These are phyloP conservation scores for Etia nguti DNA, from an alignment of 2,113 vertebrate genomes.

Conservation along the genomic window DNA sequence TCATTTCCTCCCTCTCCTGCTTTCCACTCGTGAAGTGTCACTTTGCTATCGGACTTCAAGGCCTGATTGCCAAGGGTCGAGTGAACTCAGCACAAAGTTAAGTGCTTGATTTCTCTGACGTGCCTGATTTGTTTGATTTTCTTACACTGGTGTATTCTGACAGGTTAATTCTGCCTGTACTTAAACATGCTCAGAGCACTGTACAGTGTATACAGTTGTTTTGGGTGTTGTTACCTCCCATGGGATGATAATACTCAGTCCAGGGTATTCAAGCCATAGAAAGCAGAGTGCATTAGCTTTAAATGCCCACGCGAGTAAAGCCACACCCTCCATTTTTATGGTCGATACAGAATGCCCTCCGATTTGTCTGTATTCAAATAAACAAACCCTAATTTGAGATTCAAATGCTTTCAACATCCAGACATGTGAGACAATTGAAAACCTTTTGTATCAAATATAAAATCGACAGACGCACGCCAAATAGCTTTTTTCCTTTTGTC, in stretches of 20 bases:
- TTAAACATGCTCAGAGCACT: background rate
- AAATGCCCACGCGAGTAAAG: conserved; percentile 1
- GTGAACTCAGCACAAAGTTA: background rate
- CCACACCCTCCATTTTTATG: background rate
- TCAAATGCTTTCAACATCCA: conserved; percentile 49
- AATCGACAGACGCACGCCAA: conserved; percentile 6
- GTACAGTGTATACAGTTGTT: background rate
- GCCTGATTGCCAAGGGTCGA: conserved; percentile 36
- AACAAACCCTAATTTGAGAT: conserved; percentile 56
- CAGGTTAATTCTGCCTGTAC: background rate
- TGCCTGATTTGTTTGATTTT: background rate
- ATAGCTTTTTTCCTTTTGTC: conserved; percentile 39
- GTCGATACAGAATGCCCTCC: conserved; percentile 13
- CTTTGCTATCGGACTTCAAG: conserved; percentile 54
- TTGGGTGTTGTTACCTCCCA: conserved; percentile 17
- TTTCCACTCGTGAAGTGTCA: conserved; percentile 61
- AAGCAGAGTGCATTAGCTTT: background rate
- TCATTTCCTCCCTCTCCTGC: conserved; percentile 39
- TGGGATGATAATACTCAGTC: background rate
- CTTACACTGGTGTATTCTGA: background rate
- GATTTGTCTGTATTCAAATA: conserved; percentile 64
- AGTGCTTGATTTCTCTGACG: background rate
- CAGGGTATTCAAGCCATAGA: conserved; percentile 8
- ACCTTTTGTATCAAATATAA: conserved; percentile 40
- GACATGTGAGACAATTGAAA: conserved; percentile 54